These are phyloP conservation scores for Peromyscus californicus DNA, from an alignment of 2,113 vertebrate species.

Conservation along the genomic window DNA sequence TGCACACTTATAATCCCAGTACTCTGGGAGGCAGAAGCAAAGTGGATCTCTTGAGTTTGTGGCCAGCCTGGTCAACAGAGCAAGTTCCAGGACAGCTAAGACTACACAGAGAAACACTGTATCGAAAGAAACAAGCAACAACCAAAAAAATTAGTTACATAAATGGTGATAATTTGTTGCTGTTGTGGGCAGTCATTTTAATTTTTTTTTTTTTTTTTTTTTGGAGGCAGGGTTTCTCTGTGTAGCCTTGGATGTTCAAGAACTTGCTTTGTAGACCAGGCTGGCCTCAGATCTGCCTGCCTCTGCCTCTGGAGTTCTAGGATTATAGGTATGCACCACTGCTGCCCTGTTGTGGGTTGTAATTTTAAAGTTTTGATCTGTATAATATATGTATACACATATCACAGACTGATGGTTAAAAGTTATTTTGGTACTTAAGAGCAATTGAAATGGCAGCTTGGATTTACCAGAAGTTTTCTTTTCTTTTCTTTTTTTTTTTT, in stretches of 20 bases:
- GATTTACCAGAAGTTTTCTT: not conserved
- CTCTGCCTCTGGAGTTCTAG: not conserved
- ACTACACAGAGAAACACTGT: not conserved
- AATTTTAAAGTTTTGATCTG: not conserved
- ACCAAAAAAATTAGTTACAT: not conserved
- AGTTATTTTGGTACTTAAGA: constrained; percentile 40
- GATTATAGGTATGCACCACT: not conserved
- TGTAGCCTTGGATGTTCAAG: not conserved
- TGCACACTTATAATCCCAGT: not conserved
- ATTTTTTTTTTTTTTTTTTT: too few species aligned
- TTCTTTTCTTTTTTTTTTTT: not conserved
- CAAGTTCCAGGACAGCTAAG: not conserved
- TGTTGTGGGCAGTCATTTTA: not conserved
- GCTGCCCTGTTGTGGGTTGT: not conserved
- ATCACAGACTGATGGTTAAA: constrained; percentile 28
- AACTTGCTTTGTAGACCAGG: not conserved
- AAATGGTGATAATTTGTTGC: constrained; percentile 15
- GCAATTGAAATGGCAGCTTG: constrained; percentile 24
- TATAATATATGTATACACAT: not conserved
- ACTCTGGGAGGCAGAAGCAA: not conserved
- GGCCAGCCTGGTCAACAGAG: not conserved
- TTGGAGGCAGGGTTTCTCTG: not conserved
- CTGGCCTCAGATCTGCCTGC: not conserved
- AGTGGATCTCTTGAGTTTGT: not conserved
- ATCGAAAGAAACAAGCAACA: not conserved